Conservation (phyloP, 2,797 vertebrate species). For the Gallinago stenura region DNA sequence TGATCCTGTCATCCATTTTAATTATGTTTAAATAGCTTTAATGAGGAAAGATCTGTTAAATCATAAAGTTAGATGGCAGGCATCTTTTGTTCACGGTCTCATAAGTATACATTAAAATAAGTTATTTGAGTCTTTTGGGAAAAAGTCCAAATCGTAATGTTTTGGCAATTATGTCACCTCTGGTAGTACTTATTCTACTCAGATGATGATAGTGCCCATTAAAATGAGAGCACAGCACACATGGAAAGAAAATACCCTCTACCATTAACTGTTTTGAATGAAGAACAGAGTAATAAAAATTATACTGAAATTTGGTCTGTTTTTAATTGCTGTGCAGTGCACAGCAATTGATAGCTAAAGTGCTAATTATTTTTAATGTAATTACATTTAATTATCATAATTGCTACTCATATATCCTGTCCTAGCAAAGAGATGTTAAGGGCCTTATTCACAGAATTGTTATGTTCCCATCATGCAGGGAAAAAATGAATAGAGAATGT, state of each 20-base stretch:
- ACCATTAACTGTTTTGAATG: constrained; percentile 55
- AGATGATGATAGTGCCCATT: constrained; percentile 32
- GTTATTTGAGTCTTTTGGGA: neutral
- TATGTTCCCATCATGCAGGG: constrained; percentile 28
- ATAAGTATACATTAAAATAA: neutral
- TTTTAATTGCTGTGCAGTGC: constrained; percentile 67
- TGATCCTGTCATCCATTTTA: neutral
- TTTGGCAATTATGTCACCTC: constrained; percentile 59
- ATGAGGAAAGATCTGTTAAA: neutral
- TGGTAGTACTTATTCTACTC: constrained; percentile 22
- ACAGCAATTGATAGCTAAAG: constrained; percentile 72
- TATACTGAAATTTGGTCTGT: constrained; percentile 65
- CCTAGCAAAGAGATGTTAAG: constrained; percentile 65
- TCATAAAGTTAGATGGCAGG: neutral
- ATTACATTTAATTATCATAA: constrained; percentile 81
- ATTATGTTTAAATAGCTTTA: neutral
- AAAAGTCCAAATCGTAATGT: constrained; percentile 40
- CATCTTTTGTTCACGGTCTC: neutral
- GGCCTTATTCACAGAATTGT: constrained; percentile 49
- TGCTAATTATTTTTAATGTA: constrained; percentile 80
- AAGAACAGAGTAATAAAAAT: constrained; percentile 71
- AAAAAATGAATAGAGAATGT: constrained; percentile 7
- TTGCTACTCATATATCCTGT: constrained; percentile 71
- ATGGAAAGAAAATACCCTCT: constrained; percentile 55
- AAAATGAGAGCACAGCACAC: constrained; percentile 47